Evolutionary conservation across 2,888 invertebrate species (phyloP).

Genomic region (Alviniconcha strummeri): DNA sequence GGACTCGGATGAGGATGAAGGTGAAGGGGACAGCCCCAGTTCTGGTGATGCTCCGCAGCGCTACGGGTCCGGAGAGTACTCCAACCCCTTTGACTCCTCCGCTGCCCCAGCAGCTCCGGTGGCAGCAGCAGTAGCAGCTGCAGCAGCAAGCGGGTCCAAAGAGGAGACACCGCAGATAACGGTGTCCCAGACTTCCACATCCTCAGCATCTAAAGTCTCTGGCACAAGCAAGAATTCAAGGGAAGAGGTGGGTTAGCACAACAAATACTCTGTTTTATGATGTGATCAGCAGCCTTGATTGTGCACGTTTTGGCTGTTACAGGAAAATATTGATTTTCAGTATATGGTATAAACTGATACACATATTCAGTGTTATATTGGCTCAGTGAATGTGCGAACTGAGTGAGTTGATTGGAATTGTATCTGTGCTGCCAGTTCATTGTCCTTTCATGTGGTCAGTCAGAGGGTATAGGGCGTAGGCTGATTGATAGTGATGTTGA

Average conservation of each 20-base stretch:
- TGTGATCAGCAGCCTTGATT: too few species aligned
- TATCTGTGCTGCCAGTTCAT: too few species aligned
- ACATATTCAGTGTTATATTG: too few species aligned
- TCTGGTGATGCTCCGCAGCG: not conserved
- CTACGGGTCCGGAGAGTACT: constrained; percentile 34
- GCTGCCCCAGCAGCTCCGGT: constrained; percentile 27
- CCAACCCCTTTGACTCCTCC: constrained; percentile 36
- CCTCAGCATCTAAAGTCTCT: constrained; percentile 44
- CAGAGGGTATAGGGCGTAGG: too few species aligned
- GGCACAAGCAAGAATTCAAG: constrained; percentile 38
- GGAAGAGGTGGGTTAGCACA: constrained; percentile 33
- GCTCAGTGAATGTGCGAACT: too few species aligned
- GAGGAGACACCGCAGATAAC: constrained; percentile 54
- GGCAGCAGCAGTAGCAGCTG: constrained; percentile 35
- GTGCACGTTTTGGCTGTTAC: too few species aligned
- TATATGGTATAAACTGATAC: too few species aligned
- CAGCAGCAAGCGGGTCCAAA: constrained; percentile 41
- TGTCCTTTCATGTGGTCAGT: too few species aligned
- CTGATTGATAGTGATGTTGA: too few species aligned
- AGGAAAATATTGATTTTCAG: too few species aligned
- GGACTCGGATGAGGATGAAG: constrained; percentile 58
- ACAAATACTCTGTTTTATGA: too few species aligned
- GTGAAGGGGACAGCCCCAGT: constrained; percentile 28
- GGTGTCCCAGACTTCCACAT: constrained; percentile 52
- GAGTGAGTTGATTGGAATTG: too few species aligned